Evolutionary conservation across 2,888 invertebrate species (phyloP), one percentile per base, ranked within the genome.

Genomic region (Seira ritae): DNA sequence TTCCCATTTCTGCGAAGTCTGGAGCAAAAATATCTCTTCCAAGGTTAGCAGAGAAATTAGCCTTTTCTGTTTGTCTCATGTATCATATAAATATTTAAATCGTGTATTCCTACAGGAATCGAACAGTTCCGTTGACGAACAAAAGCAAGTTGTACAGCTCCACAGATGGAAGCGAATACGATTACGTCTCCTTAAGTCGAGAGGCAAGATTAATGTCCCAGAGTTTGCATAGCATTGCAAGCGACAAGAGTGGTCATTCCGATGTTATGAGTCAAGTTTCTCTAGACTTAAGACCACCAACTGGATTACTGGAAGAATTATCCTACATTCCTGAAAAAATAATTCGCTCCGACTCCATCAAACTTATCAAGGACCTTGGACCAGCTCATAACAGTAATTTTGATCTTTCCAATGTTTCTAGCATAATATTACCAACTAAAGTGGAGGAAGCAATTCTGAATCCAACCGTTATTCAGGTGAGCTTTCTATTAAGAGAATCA

Each of bases 21-120:
- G 96, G 97, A 0, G 97, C 97, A 0, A 93, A 95, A 74, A 97
- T 98, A 82, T 94, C 95, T 89, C 94, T 93, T 85, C 98, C 98
- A 0, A 94, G 96, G 86, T 86, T n/a, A n/a, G n/a, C n/a, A n/a
- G n/a, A n/a, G n/a, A n/a, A 68, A 76, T 19, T 37, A 37, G 23
- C 19, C 17, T 31, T 37, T 70, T 73, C 6, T 50, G n/a, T n/a
- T n/a, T n/a, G n/a, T n/a, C n/a, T n/a, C n/a, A n/a, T n/a, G n/a
- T n/a, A n/a, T n/a, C n/a, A n/a, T n/a, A 42, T 37, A 60, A 12
- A 60, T 10, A 60, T 60, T 4, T 60, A 60, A 42, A 42, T 42
- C 42, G 12, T 42, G n/a, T 69, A 23, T 37, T 37, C 15, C 37
- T 24, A 8, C 42, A 50, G 81, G 15, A 75, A 65, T 76, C 70